Conservation (phyloP, 2,888 invertebrate species). For the Agrotis clavis region DNA sequence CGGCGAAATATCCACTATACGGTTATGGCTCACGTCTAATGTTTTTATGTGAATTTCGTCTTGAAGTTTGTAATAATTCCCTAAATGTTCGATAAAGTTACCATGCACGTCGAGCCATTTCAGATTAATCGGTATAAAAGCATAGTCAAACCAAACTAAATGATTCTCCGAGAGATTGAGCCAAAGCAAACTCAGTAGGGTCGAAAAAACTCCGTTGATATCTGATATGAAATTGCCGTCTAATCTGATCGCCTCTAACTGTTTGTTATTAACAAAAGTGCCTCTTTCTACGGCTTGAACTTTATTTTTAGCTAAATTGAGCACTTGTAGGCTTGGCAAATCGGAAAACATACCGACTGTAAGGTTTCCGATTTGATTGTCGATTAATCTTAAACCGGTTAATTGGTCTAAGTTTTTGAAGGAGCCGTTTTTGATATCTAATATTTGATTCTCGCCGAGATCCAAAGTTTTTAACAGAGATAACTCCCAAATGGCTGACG, state of each 20-base stretch:
- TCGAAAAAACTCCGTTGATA: conserved; percentile 97
- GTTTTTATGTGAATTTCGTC: conserved; percentile 95
- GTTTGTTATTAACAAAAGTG: conserved; percentile 95
- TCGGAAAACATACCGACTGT: conserved; percentile 96
- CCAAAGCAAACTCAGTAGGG: conserved; percentile 95
- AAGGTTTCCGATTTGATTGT: conserved; percentile 96
- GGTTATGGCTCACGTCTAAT: conserved; percentile 97
- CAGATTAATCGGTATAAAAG: conserved; percentile 96
- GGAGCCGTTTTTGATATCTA: conserved; percentile 95
- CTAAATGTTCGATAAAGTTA: conserved; percentile 96
- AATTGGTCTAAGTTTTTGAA: conserved; percentile 96
- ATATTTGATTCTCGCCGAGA: conserved; percentile 97
- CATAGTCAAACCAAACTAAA: conserved; percentile 98
- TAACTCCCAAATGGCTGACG: conserved; percentile 95
- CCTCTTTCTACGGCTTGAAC: conserved; percentile 96
- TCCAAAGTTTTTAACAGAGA: conserved; percentile 96
- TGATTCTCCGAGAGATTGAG: conserved; percentile 97
- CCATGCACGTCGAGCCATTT: conserved; percentile 97
- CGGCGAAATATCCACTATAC: conserved; percentile 95
- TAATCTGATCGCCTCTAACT: conserved; percentile 96
- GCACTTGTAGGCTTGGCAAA: conserved; percentile 95
- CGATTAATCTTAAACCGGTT: conserved; percentile 96
- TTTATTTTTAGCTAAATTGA: conserved; percentile 97
- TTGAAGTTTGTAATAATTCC: conserved; percentile 96
- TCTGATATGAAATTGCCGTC: conserved; percentile 97